Evolutionary conservation across 2,888 invertebrate species (phyloP), one percentile per base, ranked within the genome.

Genomic region (Philereme vetulata): DNA sequence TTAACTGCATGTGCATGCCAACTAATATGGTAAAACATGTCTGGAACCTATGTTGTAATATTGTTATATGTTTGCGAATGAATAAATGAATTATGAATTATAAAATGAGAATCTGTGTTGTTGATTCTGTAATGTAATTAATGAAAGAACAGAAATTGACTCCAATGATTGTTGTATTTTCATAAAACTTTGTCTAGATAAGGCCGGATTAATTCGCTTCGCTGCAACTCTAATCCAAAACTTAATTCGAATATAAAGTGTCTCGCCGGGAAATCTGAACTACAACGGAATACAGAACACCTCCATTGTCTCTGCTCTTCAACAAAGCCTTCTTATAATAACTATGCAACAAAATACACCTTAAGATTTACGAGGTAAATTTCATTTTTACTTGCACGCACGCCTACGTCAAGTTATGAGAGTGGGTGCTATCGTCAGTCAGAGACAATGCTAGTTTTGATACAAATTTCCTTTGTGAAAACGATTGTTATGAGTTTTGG

Each of bases 381-480:
- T 70, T 68, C 66, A 74, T 67, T 77, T 77, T 80, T 70, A 64
- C 61, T 66, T 61, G 63, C 45, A 59, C 58, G 59, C 49, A 49
- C 45, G 21, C 40, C 51, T 66, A 77, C 76, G 78, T 80, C 77
- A 47, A 77, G 79, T 80, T 80, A 79, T 78, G 79, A 75, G 73
- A 77, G 76, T 66, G 64, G 73, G 67, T 65, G 75, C 68, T 71
- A 62, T 65, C 66, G 64, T 55, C 63, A 63, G 60, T 66, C 71
- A 36, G 67, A 71, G 75, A 85, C 84, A 84, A 84, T 83, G 80
- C 74, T 70, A 72, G 81, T 81, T 84, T 78, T 82, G 84, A 81
- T 84, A 84, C 80, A 82, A 84, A 85, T 85, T 84, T 84, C 83
- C 83, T 82, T 80, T 80, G 78, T 75, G 72, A 72, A 77, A 76